Evolutionary conservation across 2,113 vertebrate genomes (phyloP).

Genomic region (Anolis sagrei): DNA sequence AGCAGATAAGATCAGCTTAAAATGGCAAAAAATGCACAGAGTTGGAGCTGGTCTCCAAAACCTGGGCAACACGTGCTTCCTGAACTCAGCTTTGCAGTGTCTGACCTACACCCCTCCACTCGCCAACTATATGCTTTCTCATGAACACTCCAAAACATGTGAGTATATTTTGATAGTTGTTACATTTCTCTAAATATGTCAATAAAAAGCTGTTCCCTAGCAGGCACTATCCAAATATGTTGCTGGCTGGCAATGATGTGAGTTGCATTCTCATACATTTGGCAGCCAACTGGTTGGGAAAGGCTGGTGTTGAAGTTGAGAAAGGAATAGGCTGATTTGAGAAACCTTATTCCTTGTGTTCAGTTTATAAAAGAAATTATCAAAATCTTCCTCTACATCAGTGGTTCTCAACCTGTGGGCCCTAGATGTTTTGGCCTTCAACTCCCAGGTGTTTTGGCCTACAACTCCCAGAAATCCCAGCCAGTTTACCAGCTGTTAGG

Average conservation of each 20-base stretch:
- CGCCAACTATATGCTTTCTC: conserved; percentile 93
- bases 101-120: conserved; percentile 94
- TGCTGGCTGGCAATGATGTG: neutral
- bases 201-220: conserved; percentile 1
- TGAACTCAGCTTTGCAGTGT: conserved; percentile 96
- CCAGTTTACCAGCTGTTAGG: no score
- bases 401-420: no score
- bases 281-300: neutral
- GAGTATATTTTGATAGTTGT: conserved; percentile 59
- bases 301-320: neutral
- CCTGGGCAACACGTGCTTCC: conserved; percentile 95
- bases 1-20: conserved; percentile 90
- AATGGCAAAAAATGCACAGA: conserved; percentile 89
- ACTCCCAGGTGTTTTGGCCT: no score
- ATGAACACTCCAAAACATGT: conserved; percentile 96
- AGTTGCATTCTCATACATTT: neutral
- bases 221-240: neutral
- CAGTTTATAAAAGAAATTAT: neutral
- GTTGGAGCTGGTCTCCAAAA: conserved; percentile 97
- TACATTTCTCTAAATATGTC: no score
- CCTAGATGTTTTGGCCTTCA: no score
- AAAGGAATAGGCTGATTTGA: neutral
- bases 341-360: neutral
- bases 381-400: neutral
- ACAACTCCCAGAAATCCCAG: no score